phyloP scores from a whole-genome alignment of 1,140 invertebrate genomes.

The Drosophila hydei region DNA sequence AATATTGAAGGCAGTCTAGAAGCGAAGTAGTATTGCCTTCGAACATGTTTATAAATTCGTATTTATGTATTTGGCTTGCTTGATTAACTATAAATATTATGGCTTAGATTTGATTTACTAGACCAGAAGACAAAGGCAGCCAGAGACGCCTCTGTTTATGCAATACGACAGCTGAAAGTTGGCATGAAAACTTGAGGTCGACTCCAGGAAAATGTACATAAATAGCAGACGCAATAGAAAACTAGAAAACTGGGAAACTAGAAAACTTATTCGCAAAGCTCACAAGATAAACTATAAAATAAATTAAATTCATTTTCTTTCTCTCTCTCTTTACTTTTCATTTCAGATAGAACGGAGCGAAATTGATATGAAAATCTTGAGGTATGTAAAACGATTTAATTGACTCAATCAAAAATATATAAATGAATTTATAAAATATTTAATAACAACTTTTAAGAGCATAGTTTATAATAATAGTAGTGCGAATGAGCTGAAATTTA shows the following conservation, averaged over 20 bases:
- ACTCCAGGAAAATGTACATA: constrained; percentile 26
- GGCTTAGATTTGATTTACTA: constrained; percentile 58
- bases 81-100: constrained; percentile 81
- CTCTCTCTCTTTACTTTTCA: neutral
- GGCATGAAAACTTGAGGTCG: constrained; percentile 27
- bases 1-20: constrained; percentile 51
- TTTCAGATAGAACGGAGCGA: neutral
- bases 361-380: neutral
- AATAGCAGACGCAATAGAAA: constrained; percentile 17
- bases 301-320: constrained; percentile 7
- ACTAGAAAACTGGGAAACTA: constrained; percentile 14
- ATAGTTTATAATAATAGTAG: no score
- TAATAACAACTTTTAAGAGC: neutral
- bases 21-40: constrained; percentile 19
- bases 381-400: constrained; percentile 23
- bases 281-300: constrained; percentile 15
- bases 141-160: neutral
- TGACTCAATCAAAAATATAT: neutral
- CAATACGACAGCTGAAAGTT: constrained; percentile 26
- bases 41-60: constrained; percentile 76
- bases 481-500: no score
- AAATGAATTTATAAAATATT: neutral
- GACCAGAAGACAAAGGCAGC: neutral
- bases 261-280: constrained; percentile 17
- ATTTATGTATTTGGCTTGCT: constrained; percentile 78